Base-by-base conservation (phyloP, 1,140 invertebrate genomes). In the Sitophilus oryzae region DNA sequence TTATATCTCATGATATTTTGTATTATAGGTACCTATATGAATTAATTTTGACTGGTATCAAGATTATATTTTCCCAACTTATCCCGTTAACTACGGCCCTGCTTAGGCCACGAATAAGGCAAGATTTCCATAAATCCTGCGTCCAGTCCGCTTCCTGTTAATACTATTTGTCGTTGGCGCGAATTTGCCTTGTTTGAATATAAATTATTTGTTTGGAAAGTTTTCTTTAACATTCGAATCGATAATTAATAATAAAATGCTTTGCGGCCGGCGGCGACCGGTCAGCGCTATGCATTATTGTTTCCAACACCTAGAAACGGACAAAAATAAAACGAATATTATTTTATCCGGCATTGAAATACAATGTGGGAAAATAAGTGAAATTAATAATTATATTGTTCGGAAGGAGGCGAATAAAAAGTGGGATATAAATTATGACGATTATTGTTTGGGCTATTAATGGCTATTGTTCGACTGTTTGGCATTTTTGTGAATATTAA, bases 171-270 rank as follows among this genome's bases (percentile, higher is more conserved):
- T 46, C 14, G 46, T 47, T 42, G 5, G 53, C 40, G 36, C 40
- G 38, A 48, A 22, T 48, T 56, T 56, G 44, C 45, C 37, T 35
- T 35, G 23, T 56, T 49, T 56, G 37, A 48, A 43, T 47, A 56
- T 56, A 56, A 56, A 56, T 56, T 56, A 56, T 56, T n/a, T 38
- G 53, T 56, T 56, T 56, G 53, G 53, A 56, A 56, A 56, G 53
- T 56, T 56, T 42, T 56, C 53, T 42, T 22, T 37, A 49, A 41
- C 38, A 42, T 56, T 47, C 30, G 53, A 56, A 56, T 48, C 53
- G 45, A 49, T 49, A 49, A 49, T 49, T 49, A 56, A 49, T 56
- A 56, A 56, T 56, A 56, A 46, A 49, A 49, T 56, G 45, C 45
- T 23, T 44, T 53, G 20, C n/a, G n/a, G n/a, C n/a, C n/a, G n/a